These are phyloP conservation scores for Barypeithes pellucidus DNA, from an alignment of 2,888 invertebrate species.

Conservation along the genomic window DNA sequence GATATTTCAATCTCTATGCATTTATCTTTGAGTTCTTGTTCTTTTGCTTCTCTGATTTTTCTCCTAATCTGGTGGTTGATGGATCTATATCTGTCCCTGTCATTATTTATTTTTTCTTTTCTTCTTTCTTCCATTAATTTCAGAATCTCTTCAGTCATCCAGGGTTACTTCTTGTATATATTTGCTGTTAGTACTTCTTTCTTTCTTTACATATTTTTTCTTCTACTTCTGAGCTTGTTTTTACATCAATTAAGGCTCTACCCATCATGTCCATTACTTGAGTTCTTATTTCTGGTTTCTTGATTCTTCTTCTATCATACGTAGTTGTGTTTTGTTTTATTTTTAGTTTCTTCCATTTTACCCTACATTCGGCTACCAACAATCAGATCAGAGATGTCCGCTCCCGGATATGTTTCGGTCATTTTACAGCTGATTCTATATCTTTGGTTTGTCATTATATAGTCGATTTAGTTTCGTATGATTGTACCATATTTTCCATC, in stretches of 20 bases:
- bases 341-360: slow-evolving; percentile 9
- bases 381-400: not conserved
- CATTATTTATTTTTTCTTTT: not conserved
- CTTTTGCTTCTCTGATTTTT: slow-evolving; percentile 6
- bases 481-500: not conserved
- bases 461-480: not conserved
- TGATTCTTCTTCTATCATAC: not conserved
- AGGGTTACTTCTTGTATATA: not conserved
- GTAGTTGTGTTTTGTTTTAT: not conserved
- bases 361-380: not conserved
- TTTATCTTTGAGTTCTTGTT: not conserved
- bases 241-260: not conserved
- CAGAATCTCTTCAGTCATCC: slow-evolving; percentile 1
- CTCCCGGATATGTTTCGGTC: not conserved
- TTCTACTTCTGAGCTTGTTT: not conserved
- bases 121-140: not conserved
- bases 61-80: not conserved
- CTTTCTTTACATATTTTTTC: not conserved
- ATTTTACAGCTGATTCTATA: not conserved
- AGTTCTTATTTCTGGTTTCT: not conserved
- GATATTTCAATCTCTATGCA: not conserved
- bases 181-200: not conserved
- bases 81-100: not conserved
- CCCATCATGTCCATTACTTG: not conserved
- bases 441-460: not conserved